Evolutionary conservation across 2,113 vertebrate genomes (phyloP), one percentile per base, ranked within the genome.

Genomic region (Noturus placidus): DNA sequence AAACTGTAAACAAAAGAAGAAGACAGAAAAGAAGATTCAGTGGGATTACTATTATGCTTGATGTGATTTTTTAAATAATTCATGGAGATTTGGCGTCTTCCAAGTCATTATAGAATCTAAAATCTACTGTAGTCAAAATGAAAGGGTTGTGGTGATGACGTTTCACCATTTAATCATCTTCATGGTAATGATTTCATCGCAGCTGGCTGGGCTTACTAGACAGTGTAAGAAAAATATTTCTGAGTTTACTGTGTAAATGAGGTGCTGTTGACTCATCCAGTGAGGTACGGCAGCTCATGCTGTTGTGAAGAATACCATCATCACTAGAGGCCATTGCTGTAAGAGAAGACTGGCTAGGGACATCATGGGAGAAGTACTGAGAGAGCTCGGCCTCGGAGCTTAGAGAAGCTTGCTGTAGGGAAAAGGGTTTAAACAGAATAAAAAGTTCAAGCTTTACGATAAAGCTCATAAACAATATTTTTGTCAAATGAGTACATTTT

Each of bases 331-430:
- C 91, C 0, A 92, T 93, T 52, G 93, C 91, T 50, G 97, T 91
- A 70, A 94, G 93, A 0, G 94, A 93, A 3, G 96, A 91, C n/a
- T 96, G 94, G 87, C 94, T 95, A 0, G 93, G 91, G 27, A 91
- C 38, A 0, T 98, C 95, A 0, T 96, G 95, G 0, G 93, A 92
- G 87, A 98, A 97, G 93, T 96, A 98, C 84, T 98, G 97, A 61
- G 97, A 97, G 69, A 98, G 93, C 61, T 99, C 98, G 0, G 94
- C 86, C 91, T 98, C 97, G 0, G 97, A 97, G 89, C 95, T 96
- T 78, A 97, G 91, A 0, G 98, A 97, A 1, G 95, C 97, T 96
- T 99, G 96, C 93, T 91, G 94, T 86, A 91, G 88, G 84, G 65
- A 90, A 89, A 79, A 27, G 65, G 1, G 54, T 70, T 69, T 33